Evolutionary conservation across 2,113 vertebrate genomes (phyloP).

Genomic region (Pelusios castaneus): DNA sequence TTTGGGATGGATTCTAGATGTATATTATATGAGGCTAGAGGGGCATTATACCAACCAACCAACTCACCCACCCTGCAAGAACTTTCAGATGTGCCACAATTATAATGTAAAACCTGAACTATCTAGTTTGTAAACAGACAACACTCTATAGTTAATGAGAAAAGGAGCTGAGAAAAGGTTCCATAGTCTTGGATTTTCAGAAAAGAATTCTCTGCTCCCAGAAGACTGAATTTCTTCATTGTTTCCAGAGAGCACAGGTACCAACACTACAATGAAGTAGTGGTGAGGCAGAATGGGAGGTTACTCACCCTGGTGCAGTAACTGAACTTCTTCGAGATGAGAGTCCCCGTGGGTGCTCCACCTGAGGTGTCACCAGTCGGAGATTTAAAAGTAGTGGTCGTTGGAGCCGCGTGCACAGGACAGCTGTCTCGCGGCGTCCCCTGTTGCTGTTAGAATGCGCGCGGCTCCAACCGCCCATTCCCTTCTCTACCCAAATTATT

Average conservation of each 20-base stretch:
- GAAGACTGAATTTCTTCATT: neutral
- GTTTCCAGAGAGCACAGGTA: neutral
- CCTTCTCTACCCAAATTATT: too few relatives aligned
- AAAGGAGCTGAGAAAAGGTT: neutral
- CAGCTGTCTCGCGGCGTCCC: too few relatives aligned
- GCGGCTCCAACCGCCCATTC: too few relatives aligned
- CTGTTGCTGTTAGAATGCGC: too few relatives aligned
- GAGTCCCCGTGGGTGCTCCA: too few relatives aligned
- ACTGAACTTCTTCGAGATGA: too few relatives aligned
- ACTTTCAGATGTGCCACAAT: neutral
- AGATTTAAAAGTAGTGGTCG: too few relatives aligned
- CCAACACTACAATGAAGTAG: neutral
- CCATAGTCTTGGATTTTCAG: neutral
- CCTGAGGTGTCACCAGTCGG: too few relatives aligned
- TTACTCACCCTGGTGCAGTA: too few relatives aligned
- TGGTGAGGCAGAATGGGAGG: too few relatives aligned
- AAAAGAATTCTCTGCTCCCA: neutral
- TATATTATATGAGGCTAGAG: neutral
- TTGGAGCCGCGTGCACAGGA: too few relatives aligned
- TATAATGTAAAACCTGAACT: constrained; percentile 15
- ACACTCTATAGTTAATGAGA: neutral
- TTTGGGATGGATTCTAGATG: neutral
- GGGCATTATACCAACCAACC: neutral
- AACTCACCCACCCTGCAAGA: fast-evolving
- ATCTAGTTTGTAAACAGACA: neutral